Conservation (phyloP, 2,888 invertebrate genomes). For the Physocephala rufipes region DNA sequence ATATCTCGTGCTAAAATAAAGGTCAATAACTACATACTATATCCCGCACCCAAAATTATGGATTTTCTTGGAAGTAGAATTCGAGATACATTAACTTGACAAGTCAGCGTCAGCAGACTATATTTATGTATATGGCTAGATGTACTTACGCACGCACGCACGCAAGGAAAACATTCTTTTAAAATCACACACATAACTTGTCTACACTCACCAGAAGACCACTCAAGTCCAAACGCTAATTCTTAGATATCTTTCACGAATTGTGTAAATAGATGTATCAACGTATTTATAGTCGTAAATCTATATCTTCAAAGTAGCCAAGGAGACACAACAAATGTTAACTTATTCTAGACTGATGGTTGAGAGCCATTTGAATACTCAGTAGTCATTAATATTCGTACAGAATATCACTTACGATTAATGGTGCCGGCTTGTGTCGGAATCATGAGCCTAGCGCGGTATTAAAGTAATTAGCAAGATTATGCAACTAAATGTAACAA, state of each 20-base stretch:
- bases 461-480: conserved; percentile 15
- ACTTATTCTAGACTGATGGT: conserved; percentile 14
- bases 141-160: conserved; percentile 2
- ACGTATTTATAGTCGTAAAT: neutral
- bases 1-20: neutral
- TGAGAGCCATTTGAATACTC: conserved; percentile 12
- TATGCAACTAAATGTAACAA: conserved; percentile 1
- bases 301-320: neutral
- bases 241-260: conserved; percentile 4
- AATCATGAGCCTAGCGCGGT: neutral
- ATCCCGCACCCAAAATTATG: conserved; percentile 15
- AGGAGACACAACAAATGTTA: conserved; percentile 33
- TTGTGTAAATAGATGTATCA: conserved; percentile 14
- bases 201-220: neutral
- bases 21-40: conserved; percentile 1
- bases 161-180: neutral
- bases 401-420: neutral
- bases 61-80: neutral
- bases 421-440: neutral
- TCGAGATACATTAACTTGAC: neutral
- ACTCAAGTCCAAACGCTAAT: neutral
- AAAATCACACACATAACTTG: conserved; percentile 10
- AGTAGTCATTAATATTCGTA: no score
- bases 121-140: conserved; percentile 21
- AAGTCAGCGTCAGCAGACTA: no score